Evolutionary conservation across 2,888 invertebrate genomes (phyloP).

Genomic region (Ceriagrion tenellum): DNA sequence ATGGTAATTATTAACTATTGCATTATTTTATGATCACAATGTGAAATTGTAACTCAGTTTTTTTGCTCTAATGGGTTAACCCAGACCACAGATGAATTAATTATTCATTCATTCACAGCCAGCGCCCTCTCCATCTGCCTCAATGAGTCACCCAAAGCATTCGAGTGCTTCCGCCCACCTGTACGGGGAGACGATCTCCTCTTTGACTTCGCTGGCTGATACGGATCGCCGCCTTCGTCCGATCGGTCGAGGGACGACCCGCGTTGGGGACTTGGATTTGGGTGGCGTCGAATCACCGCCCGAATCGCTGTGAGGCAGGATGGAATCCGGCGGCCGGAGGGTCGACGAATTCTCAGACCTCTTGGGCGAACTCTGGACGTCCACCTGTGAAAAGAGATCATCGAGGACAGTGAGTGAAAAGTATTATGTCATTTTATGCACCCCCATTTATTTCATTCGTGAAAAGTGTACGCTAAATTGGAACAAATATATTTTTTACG

Average conservation of each 20-base stretch:
- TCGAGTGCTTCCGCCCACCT: not conserved
- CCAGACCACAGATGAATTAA: too few species aligned
- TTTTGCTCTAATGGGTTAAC: too few species aligned
- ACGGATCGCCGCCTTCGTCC: slow-evolving; percentile 42
- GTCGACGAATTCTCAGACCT: not conserved
- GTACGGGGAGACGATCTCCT: slow-evolving; percentile 36
- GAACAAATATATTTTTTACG: too few species aligned
- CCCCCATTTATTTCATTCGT: too few species aligned
- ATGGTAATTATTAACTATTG: too few species aligned
- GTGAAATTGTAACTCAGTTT: too few species aligned
- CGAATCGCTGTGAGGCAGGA: not conserved
- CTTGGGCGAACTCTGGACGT: not conserved
- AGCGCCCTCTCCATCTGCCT: too few species aligned
- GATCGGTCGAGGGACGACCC: slow-evolving; percentile 4
- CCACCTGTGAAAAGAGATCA: not conserved
- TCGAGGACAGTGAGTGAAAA: not conserved
- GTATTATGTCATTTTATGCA: not conserved
- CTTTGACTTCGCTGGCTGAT: slow-evolving; percentile 48
- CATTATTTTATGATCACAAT: too few species aligned
- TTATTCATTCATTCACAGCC: too few species aligned
- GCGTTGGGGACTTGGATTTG: slow-evolving; percentile 36
- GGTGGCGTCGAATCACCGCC: slow-evolving; percentile 27
- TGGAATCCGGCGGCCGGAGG: not conserved
- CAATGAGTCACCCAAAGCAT: too few species aligned
- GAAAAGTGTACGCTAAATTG: too few species aligned